A percentile compares a stretch with the other conserved stretches of the same genome.
Conservation (phyloP, 2,888 invertebrate species). For the Pasiphila rectangulata region DNA sequence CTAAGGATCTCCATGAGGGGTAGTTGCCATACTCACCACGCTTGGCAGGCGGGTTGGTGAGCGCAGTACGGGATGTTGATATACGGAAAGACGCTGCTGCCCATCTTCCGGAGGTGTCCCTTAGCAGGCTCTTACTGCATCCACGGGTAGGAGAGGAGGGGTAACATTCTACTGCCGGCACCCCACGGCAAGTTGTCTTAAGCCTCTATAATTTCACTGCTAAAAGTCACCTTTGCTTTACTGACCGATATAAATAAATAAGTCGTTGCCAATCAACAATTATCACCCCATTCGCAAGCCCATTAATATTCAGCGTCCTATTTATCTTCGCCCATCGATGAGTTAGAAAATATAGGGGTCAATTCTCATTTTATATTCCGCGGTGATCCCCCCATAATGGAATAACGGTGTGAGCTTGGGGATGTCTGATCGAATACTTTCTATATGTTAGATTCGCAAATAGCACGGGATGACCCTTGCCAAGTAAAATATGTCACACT, state of each 20-base stretch:
- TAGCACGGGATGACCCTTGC: conserved; percentile 70
- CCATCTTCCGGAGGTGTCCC: too few species aligned
- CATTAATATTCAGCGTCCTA: conserved; percentile 40
- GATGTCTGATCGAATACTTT: conserved; percentile 59
- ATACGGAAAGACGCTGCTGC: too few species aligned
- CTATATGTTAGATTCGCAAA: conserved; percentile 74
- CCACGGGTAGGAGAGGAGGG: too few species aligned
- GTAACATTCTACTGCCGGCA: too few species aligned
- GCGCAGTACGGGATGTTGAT: too few species aligned
- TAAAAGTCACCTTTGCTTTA: too few species aligned
- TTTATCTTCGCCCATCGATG: conserved; percentile 41
- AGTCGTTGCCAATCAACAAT: conserved; percentile 17
- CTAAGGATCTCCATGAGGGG: too few species aligned
- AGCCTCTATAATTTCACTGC: too few species aligned
- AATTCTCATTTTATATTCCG: conserved; percentile 70
- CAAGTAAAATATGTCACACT: conserved; percentile 54
- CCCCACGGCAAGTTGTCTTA: too few species aligned
- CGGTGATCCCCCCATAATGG: conserved; percentile 64
- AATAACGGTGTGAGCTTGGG: conserved; percentile 70
- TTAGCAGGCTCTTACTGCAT: too few species aligned
- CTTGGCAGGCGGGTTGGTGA: too few species aligned
- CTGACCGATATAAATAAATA: neutral
- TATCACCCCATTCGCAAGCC: conserved; percentile 24
- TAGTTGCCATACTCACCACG: too few species aligned
- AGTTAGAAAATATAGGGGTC: conserved; percentile 61